These are phyloP conservation scores for Amiota communis DNA, from an alignment of 2,888 invertebrate genomes.

Conservation along the genomic window DNA sequence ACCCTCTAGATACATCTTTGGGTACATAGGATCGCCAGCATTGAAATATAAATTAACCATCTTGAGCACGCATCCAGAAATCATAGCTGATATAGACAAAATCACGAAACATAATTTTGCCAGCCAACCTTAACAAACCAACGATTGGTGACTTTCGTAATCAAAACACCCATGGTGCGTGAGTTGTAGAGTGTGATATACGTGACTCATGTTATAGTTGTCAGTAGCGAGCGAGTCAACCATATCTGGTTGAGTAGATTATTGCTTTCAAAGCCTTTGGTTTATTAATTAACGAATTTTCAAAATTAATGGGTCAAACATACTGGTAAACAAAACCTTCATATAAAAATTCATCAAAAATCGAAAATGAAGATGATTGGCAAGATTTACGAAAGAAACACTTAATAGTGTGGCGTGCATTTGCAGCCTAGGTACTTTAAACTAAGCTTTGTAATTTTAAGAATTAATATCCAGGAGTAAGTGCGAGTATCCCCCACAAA, in stretches of 20 bases:
- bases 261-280: no score
- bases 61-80: slow-evolving; percentile 92
- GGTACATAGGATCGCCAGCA: slow-evolving; percentile 98
- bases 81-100: slow-evolving; percentile 95
- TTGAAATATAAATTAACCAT: slow-evolving; percentile 97
- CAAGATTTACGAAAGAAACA: no score
- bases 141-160: slow-evolving; percentile 90
- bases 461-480: no score
- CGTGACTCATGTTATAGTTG: slow-evolving; percentile 91
- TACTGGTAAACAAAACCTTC: no score
- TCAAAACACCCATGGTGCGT: slow-evolving; percentile 89
- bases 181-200: slow-evolving; percentile 97
- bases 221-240: slow-evolving; percentile 85
- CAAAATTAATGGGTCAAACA: no score
- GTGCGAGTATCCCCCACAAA: no score
- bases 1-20: slow-evolving; percentile 96
- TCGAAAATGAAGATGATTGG: no score
- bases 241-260: slow-evolving; percentile 74
- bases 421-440: no score
- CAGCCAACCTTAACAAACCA: slow-evolving; percentile 91
- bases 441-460: no score
- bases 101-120: slow-evolving; percentile 98
- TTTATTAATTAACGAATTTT: no score
- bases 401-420: no score
- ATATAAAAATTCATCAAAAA: no score